Base-by-base conservation (phyloP, 2,888 invertebrate species). In the Dyspetes luteomarginatus region DNA sequence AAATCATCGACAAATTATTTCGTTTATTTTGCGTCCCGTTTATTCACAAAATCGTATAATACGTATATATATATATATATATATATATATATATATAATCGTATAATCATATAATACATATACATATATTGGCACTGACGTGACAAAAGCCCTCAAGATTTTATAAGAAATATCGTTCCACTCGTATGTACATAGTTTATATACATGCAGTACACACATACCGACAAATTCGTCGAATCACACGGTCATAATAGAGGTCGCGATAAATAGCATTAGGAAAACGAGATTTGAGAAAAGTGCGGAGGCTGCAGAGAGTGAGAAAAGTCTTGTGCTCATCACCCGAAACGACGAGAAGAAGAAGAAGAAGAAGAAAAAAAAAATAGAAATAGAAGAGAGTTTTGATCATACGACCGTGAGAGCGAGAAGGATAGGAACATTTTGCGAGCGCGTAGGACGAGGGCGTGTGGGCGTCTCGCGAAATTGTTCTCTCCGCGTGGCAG, bases 401-500 rank as follows among this genome's bases (percentile, higher is more conserved):
- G 55, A 62, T 55, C 22, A 24, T 7, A 24, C 30, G 36, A 65
- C 19, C 19, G 24, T 12, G 26, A 19, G 12, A n/a, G 48, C 50
- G 67, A 78, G 50, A 55, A 30, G 67, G 43, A 65, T 22, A 48
- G 12, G 60, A 77, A 48, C 58, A 68, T 55, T 78, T 17, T 36
- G 36, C 67, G 41, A 24, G 65, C 60, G 67, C 60, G 80, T 80
- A 64, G 79, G 76, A 64, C 30, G 62, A 15, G 60, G 48, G n/a
- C 26, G 71, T 52, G 83, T 82, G 82, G 82, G 83, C 77, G 79
- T 76, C 74, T 52, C 60, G 83, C 77, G 50, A 79, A 82, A 81
- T 76, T 78, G 75, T 81, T 80, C 76, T 74, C 62, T 36, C 64
- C 64, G 52, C 45, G 28, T 55, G 56, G 74, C 52, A 45, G 12